A percentile compares a stretch with the other conserved stretches of the same genome.
phyloP scores from a whole-genome alignment of 2,797 vertebrate genomes.

The Pantherophis vulpinus region DNA sequence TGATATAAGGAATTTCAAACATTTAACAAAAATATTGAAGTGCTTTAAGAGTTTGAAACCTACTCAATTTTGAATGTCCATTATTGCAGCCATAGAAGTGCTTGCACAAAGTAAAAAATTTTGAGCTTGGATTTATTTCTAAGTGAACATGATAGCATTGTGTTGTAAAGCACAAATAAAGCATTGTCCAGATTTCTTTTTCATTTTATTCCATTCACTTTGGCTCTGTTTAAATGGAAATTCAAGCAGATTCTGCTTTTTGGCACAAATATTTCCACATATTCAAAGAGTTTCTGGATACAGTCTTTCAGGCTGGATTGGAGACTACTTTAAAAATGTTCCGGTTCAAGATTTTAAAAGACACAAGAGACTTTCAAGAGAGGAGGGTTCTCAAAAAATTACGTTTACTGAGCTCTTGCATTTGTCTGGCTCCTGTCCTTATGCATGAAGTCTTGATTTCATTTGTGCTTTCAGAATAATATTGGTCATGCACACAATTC shows the following conservation, averaged over 20 bases:
- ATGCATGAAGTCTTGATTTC: conserved; percentile 17
- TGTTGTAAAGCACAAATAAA: background rate
- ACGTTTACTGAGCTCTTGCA: background rate
- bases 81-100: background rate
- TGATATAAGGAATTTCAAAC: conserved; percentile 20
- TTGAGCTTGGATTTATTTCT: background rate
- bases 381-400: background rate
- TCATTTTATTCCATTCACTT: background rate
- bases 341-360: background rate
- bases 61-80: background rate
- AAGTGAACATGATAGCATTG: background rate
- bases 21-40: conserved; percentile 21
- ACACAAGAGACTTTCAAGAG: background rate
- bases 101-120: background rate
- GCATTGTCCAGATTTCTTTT: conserved; percentile 15
- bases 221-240: conserved; percentile 16
- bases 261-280: background rate
- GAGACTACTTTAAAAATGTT: background rate
- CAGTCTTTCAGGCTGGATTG: background rate
- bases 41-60: background rate
- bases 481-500: conserved; percentile 19
- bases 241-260: background rate
- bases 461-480: conserved; percentile 2
- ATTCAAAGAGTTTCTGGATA: background rate
- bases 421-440: background rate